Base-by-base conservation (phyloP, 1,140 invertebrate genomes). In the Diorhabda sublineata region DNA sequence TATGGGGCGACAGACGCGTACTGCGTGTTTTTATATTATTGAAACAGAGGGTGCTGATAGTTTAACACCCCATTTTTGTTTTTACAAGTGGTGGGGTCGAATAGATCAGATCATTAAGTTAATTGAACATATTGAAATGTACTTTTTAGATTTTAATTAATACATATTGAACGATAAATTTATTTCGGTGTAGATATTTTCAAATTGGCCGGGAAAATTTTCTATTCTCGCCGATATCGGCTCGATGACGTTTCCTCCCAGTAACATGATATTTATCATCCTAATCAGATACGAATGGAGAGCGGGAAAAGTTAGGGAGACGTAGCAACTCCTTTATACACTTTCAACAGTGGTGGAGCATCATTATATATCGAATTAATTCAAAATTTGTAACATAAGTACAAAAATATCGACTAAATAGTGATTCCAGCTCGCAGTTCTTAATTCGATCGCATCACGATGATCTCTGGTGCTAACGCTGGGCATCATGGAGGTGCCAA, bases 61-160 rank as follows among this genome's bases (percentile, higher is more conserved):
- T 62, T 62, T 62, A 42, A 62, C 61, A 62, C 61, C 61, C 61
- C 61, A 44, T 44, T 62, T 62, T 62, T 52, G 47, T 52, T 52
- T 52, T 52, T 52, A n/a, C 47, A 52, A 8, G n/a, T 8, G n/a
- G 47, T 8, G 47, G 47, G n/a, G n/a, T 6, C n/a, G 47, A 3
- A n/a, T 8, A n/a, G 47, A 52, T 52, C n/a, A n/a, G 6, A 52
- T 52, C 47, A 52, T 52, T 52, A 52, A 52, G 47, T 3, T 52
- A 52, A 52, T 52, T 52, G 47, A n/a, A 52, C 47, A 52, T 52
- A 26, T 52, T 52, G 47, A 52, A 52, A n/a, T 52, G 47, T 4
- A 52, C n/a, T 26, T 26, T 26, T 26, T 26, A 26, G 26, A 26
- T 26, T 26, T 26, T 26, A 26, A 26, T 26, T 26, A 26, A 26